These are phyloP conservation scores for Heliornis fulica DNA, from an alignment of 2,113 vertebrate genomes.

Conservation along the genomic window DNA sequence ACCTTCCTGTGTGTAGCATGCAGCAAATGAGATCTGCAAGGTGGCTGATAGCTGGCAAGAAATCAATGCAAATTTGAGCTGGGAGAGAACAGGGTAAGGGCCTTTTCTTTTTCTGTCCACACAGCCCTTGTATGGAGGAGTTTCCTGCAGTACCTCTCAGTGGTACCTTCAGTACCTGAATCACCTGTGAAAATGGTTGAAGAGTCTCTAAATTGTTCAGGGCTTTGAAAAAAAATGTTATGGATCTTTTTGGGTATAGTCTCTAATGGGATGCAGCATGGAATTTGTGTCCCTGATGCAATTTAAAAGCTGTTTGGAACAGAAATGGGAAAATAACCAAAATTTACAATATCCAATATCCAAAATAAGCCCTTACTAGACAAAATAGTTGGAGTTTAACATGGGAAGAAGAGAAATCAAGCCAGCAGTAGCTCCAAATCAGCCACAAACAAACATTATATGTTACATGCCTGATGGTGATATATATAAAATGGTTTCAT, in stretches of 20 bases:
- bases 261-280: not conserved
- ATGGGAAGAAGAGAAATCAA: not conserved
- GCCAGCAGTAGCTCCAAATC: not conserved
- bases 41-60: not conserved
- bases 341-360: not conserved
- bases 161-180: not conserved
- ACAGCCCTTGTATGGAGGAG: not conserved
- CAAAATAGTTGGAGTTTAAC: not conserved
- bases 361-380: not conserved
- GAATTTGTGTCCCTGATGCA: not conserved
- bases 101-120: not conserved
- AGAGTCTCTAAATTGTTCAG: not conserved
- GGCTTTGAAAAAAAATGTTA: not conserved
- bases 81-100: not conserved
- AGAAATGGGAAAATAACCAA: not conserved
- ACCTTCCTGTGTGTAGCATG: fast-evolving
- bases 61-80: not conserved
- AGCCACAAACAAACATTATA: fast-evolving
- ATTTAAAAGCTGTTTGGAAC: not conserved
- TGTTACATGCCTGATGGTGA: not conserved
- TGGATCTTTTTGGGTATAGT: not conserved
- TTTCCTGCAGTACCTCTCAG: not conserved
- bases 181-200: not conserved
- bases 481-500: too few species aligned
- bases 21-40: not conserved